phyloP scores from a whole-genome alignment of 2,113 vertebrate genomes.

The Phodopus roborovskii region DNA sequence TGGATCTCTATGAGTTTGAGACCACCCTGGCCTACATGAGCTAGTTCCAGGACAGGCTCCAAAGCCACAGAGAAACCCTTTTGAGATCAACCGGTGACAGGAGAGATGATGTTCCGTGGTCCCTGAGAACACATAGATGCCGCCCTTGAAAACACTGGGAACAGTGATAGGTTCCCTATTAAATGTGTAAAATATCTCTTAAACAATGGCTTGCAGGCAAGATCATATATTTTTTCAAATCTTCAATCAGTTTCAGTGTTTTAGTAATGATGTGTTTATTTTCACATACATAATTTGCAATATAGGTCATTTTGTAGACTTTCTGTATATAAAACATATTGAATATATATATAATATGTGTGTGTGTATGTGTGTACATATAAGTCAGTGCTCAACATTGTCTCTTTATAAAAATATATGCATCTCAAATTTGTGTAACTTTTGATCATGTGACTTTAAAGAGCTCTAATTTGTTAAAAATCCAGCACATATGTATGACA shows the following conservation, averaged over 20 bases:
- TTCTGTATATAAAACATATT: not conserved
- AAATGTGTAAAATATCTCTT: not conserved
- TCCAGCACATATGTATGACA: not conserved
- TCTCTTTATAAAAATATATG: not conserved
- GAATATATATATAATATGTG: not conserved
- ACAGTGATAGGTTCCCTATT: conserved; percentile 9
- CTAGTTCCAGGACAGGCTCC: no score
- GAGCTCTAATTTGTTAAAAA: not conserved
- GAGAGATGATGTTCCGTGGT: not conserved
- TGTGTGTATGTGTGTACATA: not conserved
- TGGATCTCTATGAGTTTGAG: no score
- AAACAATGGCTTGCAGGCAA: conserved; percentile 38
- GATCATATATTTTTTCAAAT: conserved; percentile 11
- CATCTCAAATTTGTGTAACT: conserved; percentile 22
- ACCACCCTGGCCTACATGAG: no score
- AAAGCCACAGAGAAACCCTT: not conserved
- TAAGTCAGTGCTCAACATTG: not conserved
- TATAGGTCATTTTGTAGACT: not conserved
- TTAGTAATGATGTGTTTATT: conserved; percentile 22
- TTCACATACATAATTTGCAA: conserved; percentile 34
- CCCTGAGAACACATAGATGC: not conserved
- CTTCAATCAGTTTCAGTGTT: not conserved
- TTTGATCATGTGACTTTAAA: conserved; percentile 34
- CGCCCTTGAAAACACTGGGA: not conserved
- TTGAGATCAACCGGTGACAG: not conserved